Base-by-base conservation (phyloP, 2,888 invertebrate genomes). In the Dendrolimus pini region DNA sequence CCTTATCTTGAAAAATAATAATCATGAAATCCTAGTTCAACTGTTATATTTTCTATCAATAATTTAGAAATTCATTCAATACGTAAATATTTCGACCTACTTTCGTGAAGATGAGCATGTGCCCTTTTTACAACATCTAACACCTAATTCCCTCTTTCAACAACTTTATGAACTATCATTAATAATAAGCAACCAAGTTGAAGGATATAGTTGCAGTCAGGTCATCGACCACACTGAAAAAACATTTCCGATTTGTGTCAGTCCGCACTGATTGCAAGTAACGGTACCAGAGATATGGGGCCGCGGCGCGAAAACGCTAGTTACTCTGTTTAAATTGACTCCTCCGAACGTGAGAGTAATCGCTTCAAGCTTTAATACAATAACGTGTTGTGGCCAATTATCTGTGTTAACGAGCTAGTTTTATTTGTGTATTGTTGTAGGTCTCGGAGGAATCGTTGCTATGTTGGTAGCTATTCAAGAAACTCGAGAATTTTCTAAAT, bases 231-330 rank as follows among this genome's bases (percentile, higher is more conserved):
- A 75, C 55, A 59, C 53, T 54, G 41, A 56, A 54, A 59, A 56
- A 54, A 54, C 30, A 54, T 41, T 54, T 41, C 30, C 54, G 41
- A 54, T 41, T 9, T 30, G 9, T 12, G 54, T 62, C 65, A 63
- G 67, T 68, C 69, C 68, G 67, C 67, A 69, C 70, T 73, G 67
- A 78, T 77, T 74, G 77, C 72, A 71, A 60, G 58, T 80, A 83
- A 80, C 83, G 83, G 82, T 74, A 75, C 60, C 58, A 12, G 57
- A 62, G 65, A 72, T 68, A 68, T 67, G 71, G 66, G 66, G 67
- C 64, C 65, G 6, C 47, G 65, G 61, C 59, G 74, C 76, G 68
- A 79, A 82, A 81, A 74, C 72, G 68, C 70, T 71, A 64, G 68
- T 68, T 67, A 67, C 69, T 47, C 47, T 47, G 47, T 10, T 47